Percentiles rank a stretch among this genome's conserved stretches.
These are phyloP conservation scores for Lasioglossum baleicum DNA, from an alignment of 1,140 invertebrate species.

Conservation along the genomic window DNA sequence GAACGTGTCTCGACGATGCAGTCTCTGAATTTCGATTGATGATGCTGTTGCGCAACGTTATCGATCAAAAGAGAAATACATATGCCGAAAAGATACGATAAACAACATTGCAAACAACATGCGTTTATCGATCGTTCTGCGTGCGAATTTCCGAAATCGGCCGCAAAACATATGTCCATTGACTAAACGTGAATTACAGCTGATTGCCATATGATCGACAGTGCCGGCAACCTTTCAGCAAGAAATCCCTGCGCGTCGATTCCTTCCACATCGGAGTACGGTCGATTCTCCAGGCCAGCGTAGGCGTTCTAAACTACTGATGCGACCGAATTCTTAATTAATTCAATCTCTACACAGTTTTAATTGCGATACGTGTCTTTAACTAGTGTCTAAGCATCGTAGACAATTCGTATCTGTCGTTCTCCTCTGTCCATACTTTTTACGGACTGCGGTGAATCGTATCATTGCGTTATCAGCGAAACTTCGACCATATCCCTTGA, in stretches of 20 bases:
- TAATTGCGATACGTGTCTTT: neutral
- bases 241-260: slow-evolving; percentile 9
- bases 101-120: neutral
- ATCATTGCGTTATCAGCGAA: neutral
- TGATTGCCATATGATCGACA: slow-evolving; percentile 74
- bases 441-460: neutral
- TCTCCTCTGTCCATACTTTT: neutral
- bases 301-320: neutral
- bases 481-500: too few species aligned
- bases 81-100: neutral
- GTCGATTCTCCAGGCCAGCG: neutral
- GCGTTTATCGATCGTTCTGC: neutral
- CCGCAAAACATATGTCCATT: slow-evolving; percentile 8
- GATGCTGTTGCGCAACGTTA: neutral
- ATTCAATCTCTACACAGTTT: accelerated
- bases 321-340: neutral
- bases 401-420: neutral
- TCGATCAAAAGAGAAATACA: neutral
- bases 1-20: neutral
- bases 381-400: neutral
- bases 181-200: slow-evolving; percentile 61
- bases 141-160: neutral
- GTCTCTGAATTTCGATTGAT: neutral
- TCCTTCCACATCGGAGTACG: neutral
- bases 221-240: slow-evolving; percentile 46